Percentiles rank a stretch among this genome's conserved stretches.
Conservation (phyloP, 2,888 invertebrate genomes). For the Mimachlamys varia region DNA sequence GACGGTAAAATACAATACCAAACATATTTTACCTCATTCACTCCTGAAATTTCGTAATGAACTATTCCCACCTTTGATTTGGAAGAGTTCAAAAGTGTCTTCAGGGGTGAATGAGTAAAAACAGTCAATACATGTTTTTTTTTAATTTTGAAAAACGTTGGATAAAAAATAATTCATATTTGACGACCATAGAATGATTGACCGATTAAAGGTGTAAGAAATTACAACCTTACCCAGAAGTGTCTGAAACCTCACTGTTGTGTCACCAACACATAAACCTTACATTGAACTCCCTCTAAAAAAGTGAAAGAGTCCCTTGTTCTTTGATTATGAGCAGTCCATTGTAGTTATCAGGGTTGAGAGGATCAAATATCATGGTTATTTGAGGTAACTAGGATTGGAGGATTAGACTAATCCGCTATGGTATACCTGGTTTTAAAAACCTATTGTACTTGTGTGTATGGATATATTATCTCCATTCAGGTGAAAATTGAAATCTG, state of each 20-base stretch:
- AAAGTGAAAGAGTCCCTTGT: neutral
- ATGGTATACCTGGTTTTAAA: neutral
- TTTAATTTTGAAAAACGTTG: too few species aligned
- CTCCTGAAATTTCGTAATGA: too few species aligned
- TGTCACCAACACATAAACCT: neutral
- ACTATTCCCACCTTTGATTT: too few species aligned
- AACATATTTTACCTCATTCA: too few species aligned
- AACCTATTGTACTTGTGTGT: neutral
- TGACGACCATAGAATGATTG: neutral
- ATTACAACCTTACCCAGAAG: neutral
- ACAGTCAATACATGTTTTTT: too few species aligned
- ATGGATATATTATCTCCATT: neutral
- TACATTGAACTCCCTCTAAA: neutral
- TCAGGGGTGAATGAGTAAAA: too few species aligned
- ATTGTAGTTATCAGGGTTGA: neutral
- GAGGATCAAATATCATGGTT: neutral
- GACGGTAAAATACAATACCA: too few species aligned
- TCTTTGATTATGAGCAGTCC: neutral
- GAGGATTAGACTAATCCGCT: neutral
- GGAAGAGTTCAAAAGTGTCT: too few species aligned
- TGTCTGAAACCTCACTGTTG: neutral
- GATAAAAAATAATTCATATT: too few species aligned
- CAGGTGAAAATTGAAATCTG: neutral
- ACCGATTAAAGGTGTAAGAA: neutral
- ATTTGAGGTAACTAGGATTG: neutral